Evolutionary conservation across 2,888 invertebrate genomes (phyloP).

Genomic region (Meiosimyza platycephala): DNA sequence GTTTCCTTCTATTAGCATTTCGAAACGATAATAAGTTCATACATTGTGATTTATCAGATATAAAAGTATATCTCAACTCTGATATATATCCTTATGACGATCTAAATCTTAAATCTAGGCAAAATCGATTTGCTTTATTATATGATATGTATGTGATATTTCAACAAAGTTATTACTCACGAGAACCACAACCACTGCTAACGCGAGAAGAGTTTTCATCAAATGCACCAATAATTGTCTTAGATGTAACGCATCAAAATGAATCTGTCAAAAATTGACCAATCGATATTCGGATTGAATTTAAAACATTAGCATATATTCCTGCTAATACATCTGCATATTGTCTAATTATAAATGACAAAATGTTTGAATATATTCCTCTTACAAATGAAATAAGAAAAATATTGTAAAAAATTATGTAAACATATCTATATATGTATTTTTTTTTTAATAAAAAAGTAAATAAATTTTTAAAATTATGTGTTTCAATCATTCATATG

Average conservation of each 20-base stretch:
- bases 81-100: constrained; percentile 42
- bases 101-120: constrained; percentile 40
- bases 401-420: not conserved
- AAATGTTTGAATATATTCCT: not conserved
- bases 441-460: too few relatives aligned
- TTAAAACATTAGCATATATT: not conserved
- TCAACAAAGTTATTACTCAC: not conserved
- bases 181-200: not conserved
- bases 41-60: constrained; percentile 16
- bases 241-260: too few relatives aligned
- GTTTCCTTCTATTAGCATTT: not conserved
- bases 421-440: too few relatives aligned
- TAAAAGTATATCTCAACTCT: constrained; percentile 26
- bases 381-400: not conserved
- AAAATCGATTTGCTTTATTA: constrained; percentile 38
- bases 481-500: too few relatives aligned
- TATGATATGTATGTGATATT: not conserved
- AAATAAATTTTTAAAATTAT: too few relatives aligned
- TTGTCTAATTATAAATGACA: not conserved
- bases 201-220: not conserved
- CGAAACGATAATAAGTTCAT: not conserved
- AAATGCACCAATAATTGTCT: too few relatives aligned
- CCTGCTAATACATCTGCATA: not conserved
- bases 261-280: not conserved
- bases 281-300: not conserved